Evolutionary conservation across 1,140 invertebrate genomes (phyloP).

Genomic region (Drosophila tsacasi): DNA sequence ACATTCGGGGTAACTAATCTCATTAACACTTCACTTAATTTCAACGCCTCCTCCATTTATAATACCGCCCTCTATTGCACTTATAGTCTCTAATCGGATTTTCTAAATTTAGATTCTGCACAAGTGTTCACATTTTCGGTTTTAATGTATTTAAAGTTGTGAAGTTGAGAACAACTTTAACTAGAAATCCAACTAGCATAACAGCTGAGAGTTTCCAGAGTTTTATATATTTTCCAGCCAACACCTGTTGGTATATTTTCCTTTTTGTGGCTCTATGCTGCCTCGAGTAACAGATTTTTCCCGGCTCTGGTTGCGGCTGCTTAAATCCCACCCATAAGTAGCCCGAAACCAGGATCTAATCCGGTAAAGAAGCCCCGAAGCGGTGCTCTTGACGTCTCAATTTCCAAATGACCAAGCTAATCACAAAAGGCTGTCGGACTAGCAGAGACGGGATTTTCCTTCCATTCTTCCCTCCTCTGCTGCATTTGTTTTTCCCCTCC

Average conservation of each 20-base stretch:
- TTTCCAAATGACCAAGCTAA: constrained; percentile 76
- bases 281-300: constrained; percentile 19
- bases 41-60: constrained; percentile 9
- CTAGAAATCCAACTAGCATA: not conserved
- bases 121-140: constrained; percentile 24
- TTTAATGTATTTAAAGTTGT: constrained; percentile 21
- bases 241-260: constrained; percentile 46
- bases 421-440: constrained; percentile 57
- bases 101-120: not conserved
- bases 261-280: constrained; percentile 1
- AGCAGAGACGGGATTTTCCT: constrained; percentile 23
- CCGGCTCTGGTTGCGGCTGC: constrained; percentile 31
- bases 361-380: constrained; percentile 21
- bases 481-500: constrained; percentile 11
- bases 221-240: not conserved
- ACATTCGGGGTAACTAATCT: constrained; percentile 27
- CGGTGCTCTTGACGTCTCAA: constrained; percentile 66
- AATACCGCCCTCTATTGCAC: constrained; percentile 1
- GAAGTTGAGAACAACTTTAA: constrained; percentile 2
- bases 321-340: constrained; percentile 62
- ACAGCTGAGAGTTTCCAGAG: not conserved
- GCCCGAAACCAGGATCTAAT: constrained; percentile 22
- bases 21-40: constrained; percentile 44
- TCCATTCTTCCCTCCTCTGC: not conserved
- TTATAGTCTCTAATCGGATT: constrained; percentile 13